Percentiles rank a stretch among this genome's conserved stretches.
Evolutionary conservation across 2,113 vertebrate species (phyloP).

Genomic region (Chrysochloris asiatica): DNA sequence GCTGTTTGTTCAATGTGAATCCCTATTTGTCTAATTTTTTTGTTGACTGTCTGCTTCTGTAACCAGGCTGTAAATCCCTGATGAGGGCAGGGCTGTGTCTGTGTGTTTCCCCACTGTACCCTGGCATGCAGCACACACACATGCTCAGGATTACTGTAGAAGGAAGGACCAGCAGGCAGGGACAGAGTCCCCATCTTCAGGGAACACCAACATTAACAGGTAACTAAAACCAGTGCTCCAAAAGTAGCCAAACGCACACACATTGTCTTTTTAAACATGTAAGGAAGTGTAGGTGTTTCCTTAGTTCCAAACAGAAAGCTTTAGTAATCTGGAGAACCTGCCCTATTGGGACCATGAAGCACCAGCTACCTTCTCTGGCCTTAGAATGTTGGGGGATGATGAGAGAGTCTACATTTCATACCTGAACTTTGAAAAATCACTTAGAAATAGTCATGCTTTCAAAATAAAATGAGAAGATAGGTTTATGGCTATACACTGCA

Average conservation of each 20-base stretch:
- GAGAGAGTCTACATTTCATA: neutral
- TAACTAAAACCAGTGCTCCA: neutral
- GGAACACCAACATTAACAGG: neutral
- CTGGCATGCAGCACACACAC: neutral
- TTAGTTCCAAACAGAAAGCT: neutral
- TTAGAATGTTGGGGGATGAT: neutral
- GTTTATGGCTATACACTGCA: neutral
- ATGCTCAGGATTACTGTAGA: neutral
- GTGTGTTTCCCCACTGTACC: conserved; percentile 36
- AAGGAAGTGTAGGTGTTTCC: neutral
- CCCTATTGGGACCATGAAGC: neutral
- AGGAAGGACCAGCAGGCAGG: neutral
- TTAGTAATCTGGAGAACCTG: neutral
- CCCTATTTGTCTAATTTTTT: conserved; percentile 30
- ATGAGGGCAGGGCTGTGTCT: conserved; percentile 44
- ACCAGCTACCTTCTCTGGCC: neutral
- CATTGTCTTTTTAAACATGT: neutral
- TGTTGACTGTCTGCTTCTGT: conserved; percentile 49
- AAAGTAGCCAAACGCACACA: conserved; percentile 1
- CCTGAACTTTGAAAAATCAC: neutral
- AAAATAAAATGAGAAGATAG: neutral
- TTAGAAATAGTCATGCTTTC: neutral
- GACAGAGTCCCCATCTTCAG: neutral
- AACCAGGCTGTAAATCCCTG: neutral
- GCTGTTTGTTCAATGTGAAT: conserved; percentile 59